A percentile compares a stretch with the other conserved stretches of the same genome.
Evolutionary conservation across 2,797 vertebrate species (phyloP).

Genomic region (Acipenser transmontanus): DNA sequence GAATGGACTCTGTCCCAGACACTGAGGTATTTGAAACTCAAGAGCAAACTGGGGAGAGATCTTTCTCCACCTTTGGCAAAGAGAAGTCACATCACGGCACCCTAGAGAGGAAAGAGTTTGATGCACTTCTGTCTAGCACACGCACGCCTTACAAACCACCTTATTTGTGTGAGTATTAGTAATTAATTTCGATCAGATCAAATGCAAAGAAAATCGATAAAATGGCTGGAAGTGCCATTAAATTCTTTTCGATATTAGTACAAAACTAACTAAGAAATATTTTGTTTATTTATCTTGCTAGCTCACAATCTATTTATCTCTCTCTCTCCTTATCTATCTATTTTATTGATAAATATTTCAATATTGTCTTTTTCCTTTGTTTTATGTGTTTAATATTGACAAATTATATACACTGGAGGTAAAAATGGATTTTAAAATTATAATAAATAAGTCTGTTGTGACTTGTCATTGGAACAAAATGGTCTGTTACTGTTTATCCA

Average conservation of each 20-base stretch:
- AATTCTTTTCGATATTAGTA: conserved; percentile 24
- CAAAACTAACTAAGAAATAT: too few relatives aligned
- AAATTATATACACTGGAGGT: conserved; percentile 16
- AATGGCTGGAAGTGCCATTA: conserved; percentile 26
- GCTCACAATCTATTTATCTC: conserved; percentile 16
- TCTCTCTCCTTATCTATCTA: conserved; percentile 11
- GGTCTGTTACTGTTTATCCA: neutral
- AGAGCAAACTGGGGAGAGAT: conserved; percentile 81
- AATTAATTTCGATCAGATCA: conserved; percentile 49
- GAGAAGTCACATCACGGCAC: conserved; percentile 94
- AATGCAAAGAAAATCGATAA: conserved; percentile 16
- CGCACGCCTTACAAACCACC: conserved; percentile 86
- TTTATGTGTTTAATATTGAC: conserved; percentile 1
- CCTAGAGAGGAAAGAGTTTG: conserved; percentile 93
- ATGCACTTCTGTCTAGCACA: conserved; percentile 85
- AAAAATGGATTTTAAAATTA: neutral
- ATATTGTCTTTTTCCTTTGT: neutral
- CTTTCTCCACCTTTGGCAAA: conserved; percentile 99
- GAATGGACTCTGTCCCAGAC: conserved; percentile 97
- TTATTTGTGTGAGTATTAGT: conserved; percentile 89
- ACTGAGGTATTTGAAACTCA: conserved; percentile 90
- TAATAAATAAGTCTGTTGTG: conserved; percentile 26
- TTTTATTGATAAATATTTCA: too few relatives aligned
- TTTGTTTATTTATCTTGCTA: too few relatives aligned
- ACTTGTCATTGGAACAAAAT: conserved; percentile 28